Evolutionary conservation across 2,888 invertebrate genomes (phyloP).

Genomic region (Oscheius onirici): DNA sequence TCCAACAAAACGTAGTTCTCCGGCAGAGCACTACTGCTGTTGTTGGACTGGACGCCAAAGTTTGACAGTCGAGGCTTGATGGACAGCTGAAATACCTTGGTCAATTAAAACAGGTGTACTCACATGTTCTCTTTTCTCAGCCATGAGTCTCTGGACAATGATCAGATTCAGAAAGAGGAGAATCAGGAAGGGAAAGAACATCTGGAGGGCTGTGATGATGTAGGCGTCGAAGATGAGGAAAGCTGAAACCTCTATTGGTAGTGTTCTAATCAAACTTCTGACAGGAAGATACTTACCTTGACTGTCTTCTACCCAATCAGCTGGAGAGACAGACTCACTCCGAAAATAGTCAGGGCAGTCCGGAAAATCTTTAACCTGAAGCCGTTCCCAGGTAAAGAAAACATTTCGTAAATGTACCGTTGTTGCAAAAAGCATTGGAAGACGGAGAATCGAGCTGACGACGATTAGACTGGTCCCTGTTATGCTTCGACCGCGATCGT

Average conservation of each 20-base stretch:
- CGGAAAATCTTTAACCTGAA: conserved; percentile 46
- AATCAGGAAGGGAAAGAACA: conserved; percentile 57
- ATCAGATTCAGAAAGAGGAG: conserved; percentile 53
- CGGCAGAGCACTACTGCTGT: conserved; percentile 34
- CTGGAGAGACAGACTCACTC: conserved; percentile 45
- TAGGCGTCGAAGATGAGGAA: conserved; percentile 50
- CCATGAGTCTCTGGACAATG: conserved; percentile 54
- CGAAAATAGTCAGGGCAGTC: conserved; percentile 51
- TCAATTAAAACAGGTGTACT: neutral
- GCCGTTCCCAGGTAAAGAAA: too few relatives aligned
- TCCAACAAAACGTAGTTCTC: conserved; percentile 55
- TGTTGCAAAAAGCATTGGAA: conserved; percentile 49
- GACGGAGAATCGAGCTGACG: conserved; percentile 36
- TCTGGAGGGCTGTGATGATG: conserved; percentile 53
- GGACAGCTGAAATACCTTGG: conserved; percentile 38
- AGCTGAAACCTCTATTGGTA: conserved; percentile 1
- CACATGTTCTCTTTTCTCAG: conserved; percentile 55
- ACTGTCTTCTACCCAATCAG: conserved; percentile 37
- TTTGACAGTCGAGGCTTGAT: conserved; percentile 39
- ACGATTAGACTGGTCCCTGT: conserved; percentile 41
- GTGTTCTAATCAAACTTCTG: too few relatives aligned
- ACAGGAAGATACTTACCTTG: conserved; percentile 11
- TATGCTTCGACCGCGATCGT: conserved; percentile 41
- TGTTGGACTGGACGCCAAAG: conserved; percentile 17
- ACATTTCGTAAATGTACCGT: conserved; percentile 29